Evolutionary conservation across 1,140 invertebrate genomes (phyloP).

Genomic region (Ceratosolen fusciceps): DNA sequence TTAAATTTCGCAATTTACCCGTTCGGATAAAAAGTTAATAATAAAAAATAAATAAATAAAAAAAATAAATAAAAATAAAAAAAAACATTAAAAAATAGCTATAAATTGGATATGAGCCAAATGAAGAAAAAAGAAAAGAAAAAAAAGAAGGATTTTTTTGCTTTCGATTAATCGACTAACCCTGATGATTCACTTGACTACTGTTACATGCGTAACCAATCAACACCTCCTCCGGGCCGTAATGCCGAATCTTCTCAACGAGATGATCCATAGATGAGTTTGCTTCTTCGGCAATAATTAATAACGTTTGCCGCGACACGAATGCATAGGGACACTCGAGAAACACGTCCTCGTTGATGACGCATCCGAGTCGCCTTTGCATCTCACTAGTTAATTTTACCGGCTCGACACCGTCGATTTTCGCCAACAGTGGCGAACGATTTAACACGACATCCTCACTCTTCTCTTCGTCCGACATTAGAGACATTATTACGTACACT

Average conservation of each 20-base stretch:
- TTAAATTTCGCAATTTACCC: too few species aligned
- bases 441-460: background rate
- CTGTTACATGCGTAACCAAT: slow-evolving; percentile 76
- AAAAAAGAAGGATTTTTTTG: too few species aligned
- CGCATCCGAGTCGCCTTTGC: slow-evolving; percentile 59
- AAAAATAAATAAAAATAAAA: too few species aligned
- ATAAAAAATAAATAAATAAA: too few species aligned
- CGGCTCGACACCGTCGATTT: slow-evolving; percentile 57
- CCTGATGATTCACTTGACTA: background rate
- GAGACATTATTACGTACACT: background rate
- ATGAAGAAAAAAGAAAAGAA: background rate
- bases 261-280: slow-evolving; percentile 70
- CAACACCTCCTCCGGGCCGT: slow-evolving; percentile 73
- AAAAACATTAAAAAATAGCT: too few species aligned
- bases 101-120: background rate
- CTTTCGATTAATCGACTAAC: slow-evolving; percentile 12
- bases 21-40: too few species aligned
- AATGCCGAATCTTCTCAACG: slow-evolving; percentile 63
- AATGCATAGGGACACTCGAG: slow-evolving; percentile 81
- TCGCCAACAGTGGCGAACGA: slow-evolving; percentile 58
- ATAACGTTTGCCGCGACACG: slow-evolving; percentile 73
- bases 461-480: background rate
- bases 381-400: slow-evolving; percentile 53
- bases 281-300: slow-evolving; percentile 54
- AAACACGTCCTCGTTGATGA: slow-evolving; percentile 71